Conservation (phyloP, 2,888 invertebrate species). For the Amblyjoppa fuscipennis region DNA sequence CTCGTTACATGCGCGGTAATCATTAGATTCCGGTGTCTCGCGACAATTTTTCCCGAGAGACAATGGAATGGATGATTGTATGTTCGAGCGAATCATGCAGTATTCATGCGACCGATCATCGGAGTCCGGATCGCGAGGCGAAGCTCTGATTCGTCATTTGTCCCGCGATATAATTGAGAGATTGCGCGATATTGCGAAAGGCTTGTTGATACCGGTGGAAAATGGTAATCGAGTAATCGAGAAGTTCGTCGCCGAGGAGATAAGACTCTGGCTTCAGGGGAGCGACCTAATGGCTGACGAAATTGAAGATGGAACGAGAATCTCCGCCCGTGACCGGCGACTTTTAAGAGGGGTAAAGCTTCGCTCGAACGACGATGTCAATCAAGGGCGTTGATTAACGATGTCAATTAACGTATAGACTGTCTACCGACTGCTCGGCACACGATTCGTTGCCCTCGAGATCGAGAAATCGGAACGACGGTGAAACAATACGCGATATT, state of each 20-base stretch:
- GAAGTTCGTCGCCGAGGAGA: constrained; percentile 10
- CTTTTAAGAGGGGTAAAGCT: neutral
- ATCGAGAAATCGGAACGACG: neutral
- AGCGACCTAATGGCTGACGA: neutral
- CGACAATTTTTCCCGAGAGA: neutral
- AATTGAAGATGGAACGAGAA: neutral
- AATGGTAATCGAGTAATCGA: constrained; percentile 33
- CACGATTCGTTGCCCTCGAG: no score
- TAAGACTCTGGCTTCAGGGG: neutral
- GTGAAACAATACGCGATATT: neutral
- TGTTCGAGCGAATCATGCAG: neutral
- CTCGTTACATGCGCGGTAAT: constrained; percentile 7
- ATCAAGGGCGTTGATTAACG: constrained; percentile 1
- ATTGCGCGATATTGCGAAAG: constrained; percentile 20
- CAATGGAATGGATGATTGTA: constrained; percentile 1
- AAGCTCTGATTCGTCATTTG: neutral
- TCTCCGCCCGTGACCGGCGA: neutral
- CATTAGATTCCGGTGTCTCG: neutral
- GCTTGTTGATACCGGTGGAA: constrained; percentile 36
- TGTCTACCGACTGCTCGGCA: neutral
- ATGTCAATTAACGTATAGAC: neutral
- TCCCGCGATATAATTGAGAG: constrained; percentile 24
- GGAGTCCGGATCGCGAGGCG: neutral
- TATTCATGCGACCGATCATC: neutral
- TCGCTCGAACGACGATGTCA: neutral